Percentiles rank a stretch among this genome's conserved stretches.
These are phyloP conservation scores for Empidonax traillii DNA, from an alignment of 2,113 vertebrate species.

Conservation along the genomic window DNA sequence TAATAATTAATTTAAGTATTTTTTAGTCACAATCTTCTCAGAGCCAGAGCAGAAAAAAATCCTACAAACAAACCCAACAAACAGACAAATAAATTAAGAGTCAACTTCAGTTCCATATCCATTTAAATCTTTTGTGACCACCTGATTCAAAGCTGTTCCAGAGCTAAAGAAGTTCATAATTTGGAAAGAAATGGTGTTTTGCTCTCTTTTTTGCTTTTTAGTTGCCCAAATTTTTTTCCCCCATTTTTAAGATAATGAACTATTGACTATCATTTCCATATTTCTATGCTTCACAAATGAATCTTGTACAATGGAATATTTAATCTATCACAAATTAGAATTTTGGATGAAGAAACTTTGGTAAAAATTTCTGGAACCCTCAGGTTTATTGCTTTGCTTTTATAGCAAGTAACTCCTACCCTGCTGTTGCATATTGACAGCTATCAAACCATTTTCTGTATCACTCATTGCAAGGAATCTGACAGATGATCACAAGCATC, in stretches of 20 bases:
- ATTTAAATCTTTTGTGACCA: not conserved
- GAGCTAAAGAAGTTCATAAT: not conserved
- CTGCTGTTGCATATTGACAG: not conserved
- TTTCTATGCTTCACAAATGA: not conserved
- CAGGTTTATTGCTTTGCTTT: not conserved
- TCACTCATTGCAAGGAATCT: not conserved
- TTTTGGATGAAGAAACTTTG: not conserved
- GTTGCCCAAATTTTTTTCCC: no score
- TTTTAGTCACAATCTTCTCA: not conserved
- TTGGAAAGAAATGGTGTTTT: not conserved
- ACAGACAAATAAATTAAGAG: not conserved
- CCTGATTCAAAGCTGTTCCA: not conserved
- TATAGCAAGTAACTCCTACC: not conserved
- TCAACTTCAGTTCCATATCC: not conserved
- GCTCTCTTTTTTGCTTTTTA: not conserved
- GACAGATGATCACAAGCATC: not conserved
- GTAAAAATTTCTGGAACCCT: not conserved
- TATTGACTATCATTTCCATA: not conserved
- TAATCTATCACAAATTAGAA: not conserved
- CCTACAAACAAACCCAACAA: not conserved
- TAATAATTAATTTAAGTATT: not conserved
- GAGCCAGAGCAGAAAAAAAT: fast-evolving
- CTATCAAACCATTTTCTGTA: not conserved
- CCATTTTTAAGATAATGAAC: not conserved
- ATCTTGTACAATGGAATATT: not conserved